Evolutionary conservation across 2,888 invertebrate genomes (phyloP).

Genomic region (Morpho achilles): DNA sequence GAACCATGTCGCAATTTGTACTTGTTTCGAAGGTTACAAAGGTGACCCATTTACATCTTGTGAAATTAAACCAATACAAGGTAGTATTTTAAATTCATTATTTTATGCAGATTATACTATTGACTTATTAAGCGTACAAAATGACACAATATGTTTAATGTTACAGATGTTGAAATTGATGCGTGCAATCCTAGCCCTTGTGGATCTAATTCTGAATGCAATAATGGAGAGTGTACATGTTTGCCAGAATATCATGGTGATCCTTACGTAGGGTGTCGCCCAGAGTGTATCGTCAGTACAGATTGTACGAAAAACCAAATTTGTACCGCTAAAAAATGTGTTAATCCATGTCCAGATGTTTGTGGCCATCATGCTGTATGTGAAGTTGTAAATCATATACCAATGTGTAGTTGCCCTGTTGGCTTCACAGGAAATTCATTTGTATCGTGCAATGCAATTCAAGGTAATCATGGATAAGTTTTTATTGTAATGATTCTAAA

Average conservation of each 20-base stretch:
- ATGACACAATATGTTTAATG: constrained; percentile 2
- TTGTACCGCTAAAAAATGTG: constrained; percentile 86
- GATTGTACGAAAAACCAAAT: constrained; percentile 86
- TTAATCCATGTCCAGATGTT: constrained; percentile 87
- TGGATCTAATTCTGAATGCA: constrained; percentile 86
- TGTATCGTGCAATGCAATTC: constrained; percentile 79
- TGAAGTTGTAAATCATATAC: constrained; percentile 86
- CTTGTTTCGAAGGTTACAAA: constrained; percentile 76
- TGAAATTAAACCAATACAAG: constrained; percentile 49
- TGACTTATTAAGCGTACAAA: too few species aligned
- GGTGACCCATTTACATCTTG: constrained; percentile 82
- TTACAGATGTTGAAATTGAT: constrained; percentile 59
- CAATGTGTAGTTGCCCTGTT: constrained; percentile 85
- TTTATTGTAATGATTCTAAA: background rate
- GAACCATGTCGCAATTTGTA: constrained; percentile 82
- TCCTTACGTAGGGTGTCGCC: constrained; percentile 87
- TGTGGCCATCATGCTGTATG: constrained; percentile 88
- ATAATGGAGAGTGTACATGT: constrained; percentile 85
- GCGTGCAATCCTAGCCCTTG: constrained; percentile 84
- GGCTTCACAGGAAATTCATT: constrained; percentile 89
- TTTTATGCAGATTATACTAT: background rate
- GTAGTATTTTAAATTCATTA: constrained; percentile 35
- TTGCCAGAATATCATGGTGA: constrained; percentile 86
- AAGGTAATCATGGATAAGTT: constrained; percentile 55
- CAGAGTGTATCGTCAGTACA: constrained; percentile 87